Evolutionary conservation across 2,888 invertebrate species (phyloP), one percentile per base, ranked within the genome.

Genomic region (Alcis repandata): DNA sequence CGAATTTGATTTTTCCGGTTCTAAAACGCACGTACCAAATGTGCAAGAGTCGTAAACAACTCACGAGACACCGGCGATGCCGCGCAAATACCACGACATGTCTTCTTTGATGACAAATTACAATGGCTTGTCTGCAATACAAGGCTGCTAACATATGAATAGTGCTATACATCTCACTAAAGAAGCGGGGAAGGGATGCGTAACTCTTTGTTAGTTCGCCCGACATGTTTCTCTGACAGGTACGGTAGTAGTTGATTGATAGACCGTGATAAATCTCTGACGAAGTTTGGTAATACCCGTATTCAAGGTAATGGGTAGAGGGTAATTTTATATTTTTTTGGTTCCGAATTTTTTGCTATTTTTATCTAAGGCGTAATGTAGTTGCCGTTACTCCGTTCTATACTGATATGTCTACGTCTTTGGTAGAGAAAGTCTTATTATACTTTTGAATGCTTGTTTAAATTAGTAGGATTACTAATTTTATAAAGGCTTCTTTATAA

Each of bases 21-120:
- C 36, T 36, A 36, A 41, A 41, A 6, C 15, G 41, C 17, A 45
- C 10, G 4, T 20, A 45, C 11, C 2, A 13, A 51, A 27, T 40
- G 32, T 48, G 27, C 22, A 15, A 15, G 19, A 15, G 36, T 11
- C 41, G 46, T 46, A 53, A 63, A 53, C 52, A 40, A 48, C 48
- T 46, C 54, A 41, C 45, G 17, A 58, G 17, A 13, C 15, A 33
- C 36, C 54, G 38, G 45, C 10, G 52, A 62, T 54, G 38, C 32
- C 43, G 53, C 27, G 22, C 52, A 60, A 56, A 57, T 63, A 63
- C 51, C 53, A 57, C 68, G 54, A 61, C 65, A 38, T 66, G 66
- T 67, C 54, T 63, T 52, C 63, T 69, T 64, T 67, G 68, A 70
- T 73, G 73, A 75, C 73, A 75, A 73, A 72, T 75, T 71, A 73